Evolutionary conservation across 2,113 vertebrate genomes (phyloP).

Genomic region (Laterallus jamaicensis): DNA sequence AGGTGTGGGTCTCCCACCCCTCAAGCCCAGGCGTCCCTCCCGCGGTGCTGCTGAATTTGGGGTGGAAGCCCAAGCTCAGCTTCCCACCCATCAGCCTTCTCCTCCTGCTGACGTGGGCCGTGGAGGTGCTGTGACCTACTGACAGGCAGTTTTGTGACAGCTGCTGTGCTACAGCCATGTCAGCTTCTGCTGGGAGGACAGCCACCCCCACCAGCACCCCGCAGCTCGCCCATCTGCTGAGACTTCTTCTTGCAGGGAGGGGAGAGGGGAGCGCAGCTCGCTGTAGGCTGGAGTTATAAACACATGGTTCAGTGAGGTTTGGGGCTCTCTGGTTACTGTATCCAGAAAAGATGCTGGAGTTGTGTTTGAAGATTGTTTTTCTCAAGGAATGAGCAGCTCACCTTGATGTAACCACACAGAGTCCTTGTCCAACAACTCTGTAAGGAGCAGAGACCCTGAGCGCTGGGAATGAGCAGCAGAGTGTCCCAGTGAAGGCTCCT

Average conservation of each 20-base stretch:
- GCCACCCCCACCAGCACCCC: too few relatives aligned
- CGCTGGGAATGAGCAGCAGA: not conserved
- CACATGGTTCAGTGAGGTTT: fast-evolving
- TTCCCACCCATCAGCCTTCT: not conserved
- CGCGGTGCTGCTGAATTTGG: not conserved
- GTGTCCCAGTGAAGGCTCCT: not conserved
- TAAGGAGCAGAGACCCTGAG: fast-evolving
- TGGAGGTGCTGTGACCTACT: not conserved
- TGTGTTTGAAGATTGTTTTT: not conserved
- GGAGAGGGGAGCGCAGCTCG: not conserved
- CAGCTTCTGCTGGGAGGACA: fast-evolving
- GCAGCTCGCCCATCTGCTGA: not conserved
- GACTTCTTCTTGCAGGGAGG: not conserved
- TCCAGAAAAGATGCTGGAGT: not conserved
- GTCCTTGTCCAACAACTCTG: not conserved
- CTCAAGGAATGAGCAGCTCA: not conserved
- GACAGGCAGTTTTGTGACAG: not conserved
- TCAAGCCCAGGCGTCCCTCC: not conserved
- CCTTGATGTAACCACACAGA: not conserved
- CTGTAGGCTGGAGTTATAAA: not conserved
- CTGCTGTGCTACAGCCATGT: fast-evolving
- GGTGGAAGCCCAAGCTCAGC: not conserved
- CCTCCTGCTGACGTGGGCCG: not conserved
- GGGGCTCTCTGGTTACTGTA: not conserved
- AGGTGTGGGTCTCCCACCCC: not conserved